A percentile compares a stretch with the other conserved stretches of the same genome.
Evolutionary conservation across 2,888 invertebrate species (phyloP).

Genomic region (Luperina nickerlii): DNA sequence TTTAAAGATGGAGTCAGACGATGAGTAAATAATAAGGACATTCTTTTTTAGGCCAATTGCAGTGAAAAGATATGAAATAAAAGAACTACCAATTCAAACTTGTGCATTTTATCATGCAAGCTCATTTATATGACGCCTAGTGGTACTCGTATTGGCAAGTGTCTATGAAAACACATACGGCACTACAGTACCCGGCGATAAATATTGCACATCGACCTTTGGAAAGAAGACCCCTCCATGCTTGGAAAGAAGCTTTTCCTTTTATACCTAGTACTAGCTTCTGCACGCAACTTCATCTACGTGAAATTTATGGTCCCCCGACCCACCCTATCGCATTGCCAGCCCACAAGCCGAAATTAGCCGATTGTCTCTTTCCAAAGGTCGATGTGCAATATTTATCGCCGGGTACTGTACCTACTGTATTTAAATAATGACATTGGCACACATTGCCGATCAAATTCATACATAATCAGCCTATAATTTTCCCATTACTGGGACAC

Average conservation of each 20-base stretch:
- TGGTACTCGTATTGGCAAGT: slow-evolving; percentile 5
- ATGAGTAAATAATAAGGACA: background rate
- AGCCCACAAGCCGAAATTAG: too few species aligned
- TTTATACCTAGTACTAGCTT: too few species aligned
- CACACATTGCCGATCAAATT: slow-evolving; percentile 14
- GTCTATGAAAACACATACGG: slow-evolving; percentile 22
- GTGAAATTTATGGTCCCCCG: too few species aligned
- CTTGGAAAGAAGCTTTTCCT: too few species aligned
- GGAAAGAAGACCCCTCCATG: too few species aligned
- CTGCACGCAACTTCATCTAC: too few species aligned
- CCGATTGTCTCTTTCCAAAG: too few species aligned
- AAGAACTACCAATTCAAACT: background rate
- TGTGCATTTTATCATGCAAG: background rate
- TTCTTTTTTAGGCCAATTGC: background rate
- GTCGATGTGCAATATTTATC: too few species aligned
- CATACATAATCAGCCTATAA: background rate
- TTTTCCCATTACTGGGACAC: background rate
- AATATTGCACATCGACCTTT: too few species aligned
- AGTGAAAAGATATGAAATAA: background rate
- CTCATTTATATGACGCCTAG: background rate
- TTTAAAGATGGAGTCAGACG: background rate
- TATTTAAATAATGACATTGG: slow-evolving; percentile 25
- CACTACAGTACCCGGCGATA: too few species aligned
- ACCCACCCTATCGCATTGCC: too few species aligned
- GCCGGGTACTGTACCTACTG: too few species aligned